Percentiles rank a stretch among this genome's conserved stretches.
Evolutionary conservation across 2,113 vertebrate species (phyloP).

Genomic region (Cathartes aura): DNA sequence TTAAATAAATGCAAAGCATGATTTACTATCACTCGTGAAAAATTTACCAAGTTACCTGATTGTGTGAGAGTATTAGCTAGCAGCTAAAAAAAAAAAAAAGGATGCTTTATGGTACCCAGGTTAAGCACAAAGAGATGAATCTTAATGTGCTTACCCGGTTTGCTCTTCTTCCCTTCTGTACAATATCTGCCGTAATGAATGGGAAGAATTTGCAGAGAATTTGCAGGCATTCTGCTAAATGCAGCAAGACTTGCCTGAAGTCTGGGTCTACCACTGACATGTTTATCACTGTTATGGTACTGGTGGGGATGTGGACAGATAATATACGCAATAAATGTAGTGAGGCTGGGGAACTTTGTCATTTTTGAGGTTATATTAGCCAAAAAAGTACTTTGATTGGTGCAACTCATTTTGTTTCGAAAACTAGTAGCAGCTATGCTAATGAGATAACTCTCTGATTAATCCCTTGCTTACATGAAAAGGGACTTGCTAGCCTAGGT

Average conservation of each 20-base stretch:
- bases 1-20: not conserved
- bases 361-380: not conserved
- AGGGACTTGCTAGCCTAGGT: not conserved
- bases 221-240: not conserved
- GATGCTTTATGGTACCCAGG: not conserved
- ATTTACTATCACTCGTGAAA: not conserved
- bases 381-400: not conserved
- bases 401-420: not conserved
- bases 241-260: not conserved
- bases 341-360: not conserved
- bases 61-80: not conserved
- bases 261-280: not conserved
- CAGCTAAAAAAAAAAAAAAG: not conserved
- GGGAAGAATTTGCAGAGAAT: not conserved
- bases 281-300: not conserved
- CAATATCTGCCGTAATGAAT: not conserved
- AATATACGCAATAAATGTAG: not conserved
- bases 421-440: not conserved
- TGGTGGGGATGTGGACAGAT: not conserved
- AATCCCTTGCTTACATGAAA: not conserved
- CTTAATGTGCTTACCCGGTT: fast-evolving
- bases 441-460: not conserved
- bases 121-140: not conserved
- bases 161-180: not conserved
- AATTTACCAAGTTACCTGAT: not conserved